Conservation (phyloP, 1,140 invertebrate genomes). For the Pantala flavescens region DNA sequence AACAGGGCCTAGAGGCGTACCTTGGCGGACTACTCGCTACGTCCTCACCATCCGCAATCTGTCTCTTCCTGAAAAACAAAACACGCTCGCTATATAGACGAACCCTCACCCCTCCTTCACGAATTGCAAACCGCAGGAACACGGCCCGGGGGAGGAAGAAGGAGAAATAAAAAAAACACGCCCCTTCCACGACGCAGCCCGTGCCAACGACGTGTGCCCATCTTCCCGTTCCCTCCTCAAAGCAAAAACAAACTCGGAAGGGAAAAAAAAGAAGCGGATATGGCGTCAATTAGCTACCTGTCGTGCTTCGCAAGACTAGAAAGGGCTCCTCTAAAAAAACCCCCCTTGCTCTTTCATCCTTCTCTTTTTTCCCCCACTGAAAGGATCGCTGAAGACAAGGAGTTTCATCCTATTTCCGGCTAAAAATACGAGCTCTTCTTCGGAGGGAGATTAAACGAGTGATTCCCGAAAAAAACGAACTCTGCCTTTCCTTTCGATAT, state of each 20-base stretch:
- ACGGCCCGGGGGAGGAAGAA: not conserved
- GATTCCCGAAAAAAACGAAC: not conserved
- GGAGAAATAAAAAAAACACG: not conserved
- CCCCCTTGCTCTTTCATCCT: not conserved
- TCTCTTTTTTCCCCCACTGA: not conserved
- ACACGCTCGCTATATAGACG: not conserved
- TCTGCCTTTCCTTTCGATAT: too few relatives aligned
- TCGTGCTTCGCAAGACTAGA: not conserved
- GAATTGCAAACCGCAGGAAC: not conserved
- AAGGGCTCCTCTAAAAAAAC: not conserved
- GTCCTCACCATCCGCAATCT: too few relatives aligned
- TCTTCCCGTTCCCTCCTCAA: not conserved
- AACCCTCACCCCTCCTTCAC: not conserved
- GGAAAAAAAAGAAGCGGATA: not conserved
- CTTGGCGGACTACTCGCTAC: too few relatives aligned
- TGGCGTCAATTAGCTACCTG: constrained; percentile 3
- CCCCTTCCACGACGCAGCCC: not conserved
- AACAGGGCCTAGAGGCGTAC: too few relatives aligned
- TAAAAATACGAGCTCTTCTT: not conserved
- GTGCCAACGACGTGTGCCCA: not conserved
- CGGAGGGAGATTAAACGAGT: not conserved
- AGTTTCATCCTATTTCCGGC: not conserved
- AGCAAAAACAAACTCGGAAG: not conserved
- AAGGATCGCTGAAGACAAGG: not conserved
- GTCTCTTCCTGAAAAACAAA: not conserved